Evolutionary conservation across 2,113 vertebrate species (phyloP).

Genomic region (Sinocyclocheilus anophthalmus): DNA sequence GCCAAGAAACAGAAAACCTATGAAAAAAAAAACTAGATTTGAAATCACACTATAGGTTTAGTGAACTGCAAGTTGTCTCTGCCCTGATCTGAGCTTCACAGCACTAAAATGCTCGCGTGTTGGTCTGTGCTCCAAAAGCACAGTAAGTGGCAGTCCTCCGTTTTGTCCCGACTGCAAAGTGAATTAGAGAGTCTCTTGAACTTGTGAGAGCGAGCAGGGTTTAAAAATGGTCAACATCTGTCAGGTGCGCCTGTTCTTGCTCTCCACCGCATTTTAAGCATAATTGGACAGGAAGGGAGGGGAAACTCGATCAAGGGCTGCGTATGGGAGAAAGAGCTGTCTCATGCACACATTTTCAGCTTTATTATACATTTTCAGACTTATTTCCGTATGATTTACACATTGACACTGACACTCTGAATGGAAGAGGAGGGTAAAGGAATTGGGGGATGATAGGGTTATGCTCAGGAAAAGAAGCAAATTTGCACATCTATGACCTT

Average conservation of each 20-base stretch:
- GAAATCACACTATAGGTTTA: background rate
- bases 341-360: slow-evolving; percentile 37
- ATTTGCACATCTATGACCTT: background rate
- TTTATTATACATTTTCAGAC: slow-evolving; percentile 41
- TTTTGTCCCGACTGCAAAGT: slow-evolving; percentile 60
- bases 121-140: slow-evolving; percentile 40
- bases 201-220: slow-evolving; percentile 61
- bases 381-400: slow-evolving; percentile 48
- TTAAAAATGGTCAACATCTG: slow-evolving; percentile 70
- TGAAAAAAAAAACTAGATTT: background rate
- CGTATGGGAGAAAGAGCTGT: background rate
- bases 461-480: background rate
- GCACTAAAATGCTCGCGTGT: slow-evolving; percentile 4
- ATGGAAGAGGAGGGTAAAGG: slow-evolving; percentile 13
- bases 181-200: slow-evolving; percentile 72
- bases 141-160: slow-evolving; percentile 42
- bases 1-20: background rate
- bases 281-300: slow-evolving; percentile 56
- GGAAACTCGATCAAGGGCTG: slow-evolving; percentile 12
- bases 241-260: slow-evolving; percentile 68
- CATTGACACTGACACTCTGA: slow-evolving; percentile 41
- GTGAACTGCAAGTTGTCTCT: slow-evolving; percentile 13
- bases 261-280: slow-evolving; percentile 63
- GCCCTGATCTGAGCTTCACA: background rate
- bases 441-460: background rate